These are phyloP conservation scores for Rhamphomyia laevipes DNA, from an alignment of 2,888 invertebrate genomes.

Conservation along the genomic window DNA sequence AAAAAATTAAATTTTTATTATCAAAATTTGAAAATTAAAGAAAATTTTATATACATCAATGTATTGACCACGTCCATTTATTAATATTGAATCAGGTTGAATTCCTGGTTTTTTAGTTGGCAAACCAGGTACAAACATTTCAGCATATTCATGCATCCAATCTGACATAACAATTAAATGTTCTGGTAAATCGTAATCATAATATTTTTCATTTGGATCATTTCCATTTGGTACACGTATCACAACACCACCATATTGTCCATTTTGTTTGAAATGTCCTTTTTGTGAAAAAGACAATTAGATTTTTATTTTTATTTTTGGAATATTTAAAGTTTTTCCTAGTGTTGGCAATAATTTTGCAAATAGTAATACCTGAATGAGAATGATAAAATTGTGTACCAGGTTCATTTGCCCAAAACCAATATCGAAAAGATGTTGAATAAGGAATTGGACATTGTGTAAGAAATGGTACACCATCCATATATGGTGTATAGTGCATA, in stretches of 20 bases:
- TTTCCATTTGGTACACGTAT: constrained; percentile 50
- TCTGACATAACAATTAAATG: constrained; percentile 64
- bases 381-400: constrained; percentile 74
- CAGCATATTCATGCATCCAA: constrained; percentile 57
- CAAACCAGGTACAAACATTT: constrained; percentile 25
- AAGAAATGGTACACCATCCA: constrained; percentile 74
- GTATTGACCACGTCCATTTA: constrained; percentile 27
- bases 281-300: too few relatives aligned
- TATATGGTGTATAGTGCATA: constrained; percentile 59
- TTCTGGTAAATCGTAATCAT: constrained; percentile 58
- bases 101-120: constrained; percentile 18
- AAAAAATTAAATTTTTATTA: background rate
- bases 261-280: constrained; percentile 67
- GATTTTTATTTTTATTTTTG: background rate
- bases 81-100: constrained; percentile 22
- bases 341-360: background rate
- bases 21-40: background rate
- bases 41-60: constrained; percentile 15
- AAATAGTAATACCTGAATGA: constrained; percentile 44
- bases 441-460: constrained; percentile 73
- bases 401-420: constrained; percentile 53
- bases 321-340: background rate
- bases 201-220: constrained; percentile 48
- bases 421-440: constrained; percentile 53
- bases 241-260: constrained; percentile 63